Percentiles rank a stretch among this genome's conserved stretches.
These are phyloP conservation scores for Rosalia funebris DNA, from an alignment of 2,888 invertebrate species.

Conservation along the genomic window DNA sequence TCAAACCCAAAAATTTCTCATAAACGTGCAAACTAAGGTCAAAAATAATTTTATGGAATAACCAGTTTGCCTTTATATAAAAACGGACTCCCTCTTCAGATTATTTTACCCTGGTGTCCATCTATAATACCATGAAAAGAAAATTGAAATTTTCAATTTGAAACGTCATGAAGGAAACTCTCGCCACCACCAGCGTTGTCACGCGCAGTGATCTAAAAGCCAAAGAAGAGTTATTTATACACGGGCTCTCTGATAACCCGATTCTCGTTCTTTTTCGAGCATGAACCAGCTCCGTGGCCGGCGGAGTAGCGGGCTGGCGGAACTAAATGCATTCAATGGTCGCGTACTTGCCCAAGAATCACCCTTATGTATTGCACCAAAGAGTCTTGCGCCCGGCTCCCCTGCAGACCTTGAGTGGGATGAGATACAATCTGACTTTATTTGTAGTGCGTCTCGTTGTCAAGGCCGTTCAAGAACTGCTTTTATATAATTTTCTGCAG, in stretches of 20 bases:
- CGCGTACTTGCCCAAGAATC: slow-evolving; percentile 37
- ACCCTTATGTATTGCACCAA: slow-evolving; percentile 43
- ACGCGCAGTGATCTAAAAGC: too few species aligned
- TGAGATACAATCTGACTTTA: slow-evolving; percentile 55
- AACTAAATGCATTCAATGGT: slow-evolving; percentile 46
- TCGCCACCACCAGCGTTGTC: too few species aligned
- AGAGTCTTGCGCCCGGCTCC: slow-evolving; percentile 35
- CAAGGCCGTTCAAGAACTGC: slow-evolving; percentile 47
- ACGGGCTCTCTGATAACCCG: background rate
- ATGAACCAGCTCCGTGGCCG: slow-evolving; percentile 10
- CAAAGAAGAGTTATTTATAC: too few species aligned
- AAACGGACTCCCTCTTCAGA: too few species aligned
- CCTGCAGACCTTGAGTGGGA: slow-evolving; percentile 53
- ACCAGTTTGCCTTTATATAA: too few species aligned
- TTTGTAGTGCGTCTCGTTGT: slow-evolving; percentile 53
- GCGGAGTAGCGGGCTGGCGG: slow-evolving; percentile 47
- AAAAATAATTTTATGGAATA: too few species aligned
- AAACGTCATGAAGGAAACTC: too few species aligned
- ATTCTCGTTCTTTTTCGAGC: slow-evolving; percentile 14
- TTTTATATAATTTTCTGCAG: slow-evolving; percentile 42
- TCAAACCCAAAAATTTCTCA: too few species aligned
- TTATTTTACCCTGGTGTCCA: too few species aligned
- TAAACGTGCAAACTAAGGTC: too few species aligned
- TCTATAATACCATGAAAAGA: too few species aligned
- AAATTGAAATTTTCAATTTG: too few species aligned